Percentiles rank a stretch among this genome's conserved stretches.
Evolutionary conservation across 64 coral and sea anemone genomes (phyloP).

Genomic region (Pachyseris speciosa): DNA sequence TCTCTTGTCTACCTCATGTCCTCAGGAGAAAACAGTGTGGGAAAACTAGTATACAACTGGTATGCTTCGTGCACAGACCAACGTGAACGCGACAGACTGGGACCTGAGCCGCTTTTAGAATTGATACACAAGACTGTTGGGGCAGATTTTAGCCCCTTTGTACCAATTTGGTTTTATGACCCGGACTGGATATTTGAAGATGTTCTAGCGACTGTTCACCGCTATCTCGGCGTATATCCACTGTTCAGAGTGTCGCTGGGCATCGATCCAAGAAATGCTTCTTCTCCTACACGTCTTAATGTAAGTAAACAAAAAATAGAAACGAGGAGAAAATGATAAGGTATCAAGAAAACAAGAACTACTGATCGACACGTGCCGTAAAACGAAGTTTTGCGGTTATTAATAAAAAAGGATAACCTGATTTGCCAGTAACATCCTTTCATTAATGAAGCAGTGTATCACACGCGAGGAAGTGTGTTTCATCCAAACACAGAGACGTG

Average conservation of each 20-base stretch:
- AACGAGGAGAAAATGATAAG: no score
- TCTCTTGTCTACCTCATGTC: neutral
- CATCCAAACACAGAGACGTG: no score
- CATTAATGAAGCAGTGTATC: no score
- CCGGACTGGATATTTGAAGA: slow-evolving; percentile 7
- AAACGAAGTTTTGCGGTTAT: no score
- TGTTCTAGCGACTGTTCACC: neutral
- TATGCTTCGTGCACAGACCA: slow-evolving; percentile 21
- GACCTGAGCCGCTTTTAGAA: neutral
- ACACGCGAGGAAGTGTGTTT: no score
- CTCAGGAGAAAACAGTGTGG: slow-evolving; percentile 14
- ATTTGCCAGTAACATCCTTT: no score
- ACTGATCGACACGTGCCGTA: no score
- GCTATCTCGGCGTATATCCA: slow-evolving; percentile 1
- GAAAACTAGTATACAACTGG: slow-evolving; percentile 43
- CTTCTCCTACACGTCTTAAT: neutral
- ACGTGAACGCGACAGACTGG: slow-evolving; percentile 1
- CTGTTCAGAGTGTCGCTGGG: slow-evolving; percentile 11
- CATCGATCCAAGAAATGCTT: slow-evolving; percentile 21
- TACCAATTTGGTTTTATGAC: neutral
- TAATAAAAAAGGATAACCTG: no score
- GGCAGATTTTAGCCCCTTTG: neutral
- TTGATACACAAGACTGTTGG: neutral
- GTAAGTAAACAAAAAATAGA: neutral
- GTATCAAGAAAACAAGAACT: no score